Percentiles rank a stretch among this genome's conserved stretches.
Evolutionary conservation across 2,888 invertebrate species (phyloP).

Genomic region (Suillia variegata): DNA sequence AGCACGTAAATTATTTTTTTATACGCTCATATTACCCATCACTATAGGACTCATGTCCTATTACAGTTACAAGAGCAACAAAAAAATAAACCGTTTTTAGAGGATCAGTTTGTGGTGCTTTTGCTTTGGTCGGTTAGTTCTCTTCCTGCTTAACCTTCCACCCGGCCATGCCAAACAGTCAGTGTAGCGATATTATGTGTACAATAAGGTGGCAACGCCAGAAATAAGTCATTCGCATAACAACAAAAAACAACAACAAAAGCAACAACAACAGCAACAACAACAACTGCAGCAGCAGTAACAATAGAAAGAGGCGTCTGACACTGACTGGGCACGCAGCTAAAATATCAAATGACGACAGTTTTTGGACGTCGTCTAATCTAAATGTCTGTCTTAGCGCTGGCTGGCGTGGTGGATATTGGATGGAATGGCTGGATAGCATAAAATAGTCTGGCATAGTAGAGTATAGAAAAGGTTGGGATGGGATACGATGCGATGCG

Average conservation of each 20-base stretch:
- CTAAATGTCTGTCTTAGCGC: constrained; percentile 6
- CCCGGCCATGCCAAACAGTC: constrained; percentile 8
- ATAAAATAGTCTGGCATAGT: no score
- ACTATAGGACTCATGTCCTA: no score
- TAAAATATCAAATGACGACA: constrained; percentile 39
- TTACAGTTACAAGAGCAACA: no score
- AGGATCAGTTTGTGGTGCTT: no score
- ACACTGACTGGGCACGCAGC: no score
- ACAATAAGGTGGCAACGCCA: constrained; percentile 5
- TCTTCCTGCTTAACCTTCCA: constrained; percentile 22
- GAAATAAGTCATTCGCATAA: constrained; percentile 24
- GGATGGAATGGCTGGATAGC: not conserved
- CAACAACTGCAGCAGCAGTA: constrained; percentile 4
- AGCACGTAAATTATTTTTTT: no score
- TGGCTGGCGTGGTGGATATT: not conserved
- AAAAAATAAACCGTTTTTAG: no score
- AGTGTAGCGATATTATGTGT: no score
- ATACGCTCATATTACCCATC: no score
- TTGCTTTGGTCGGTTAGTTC: no score
- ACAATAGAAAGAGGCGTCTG: not conserved
- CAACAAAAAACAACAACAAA: not conserved
- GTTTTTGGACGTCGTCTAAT: constrained; percentile 36
- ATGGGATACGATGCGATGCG: no score
- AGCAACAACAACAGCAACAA: constrained; percentile 3
- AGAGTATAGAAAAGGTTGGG: no score